These are phyloP conservation scores for Aegotheles bennettii DNA, from an alignment of 2,113 vertebrate species.

Conservation along the genomic window DNA sequence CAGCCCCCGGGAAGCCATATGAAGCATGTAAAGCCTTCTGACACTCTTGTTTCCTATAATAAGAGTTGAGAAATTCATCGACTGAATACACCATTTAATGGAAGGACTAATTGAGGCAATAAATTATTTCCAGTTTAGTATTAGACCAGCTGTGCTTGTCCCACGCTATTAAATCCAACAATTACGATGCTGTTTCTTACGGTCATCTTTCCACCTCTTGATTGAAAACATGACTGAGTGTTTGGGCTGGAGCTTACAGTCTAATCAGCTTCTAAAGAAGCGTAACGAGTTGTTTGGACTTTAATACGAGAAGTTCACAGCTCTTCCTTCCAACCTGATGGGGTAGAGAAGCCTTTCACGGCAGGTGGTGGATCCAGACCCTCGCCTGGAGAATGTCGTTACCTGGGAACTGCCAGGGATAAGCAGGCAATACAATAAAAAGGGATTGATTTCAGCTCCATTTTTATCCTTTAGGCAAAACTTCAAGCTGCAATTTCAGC, in stretches of 20 bases:
- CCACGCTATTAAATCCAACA: background rate
- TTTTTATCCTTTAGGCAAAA: background rate
- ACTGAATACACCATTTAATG: background rate
- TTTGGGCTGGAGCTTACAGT: background rate
- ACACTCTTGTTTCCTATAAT: background rate
- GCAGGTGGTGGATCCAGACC: background rate
- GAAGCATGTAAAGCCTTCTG: background rate
- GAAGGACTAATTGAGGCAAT: background rate
- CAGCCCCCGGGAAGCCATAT: rapidly evolving
- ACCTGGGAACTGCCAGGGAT: background rate
- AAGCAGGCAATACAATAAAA: background rate
- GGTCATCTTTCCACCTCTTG: background rate
- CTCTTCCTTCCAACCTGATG: background rate
- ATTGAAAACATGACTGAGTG: background rate
- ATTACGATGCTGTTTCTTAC: background rate
- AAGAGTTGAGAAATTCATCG: background rate
- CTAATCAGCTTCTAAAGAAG: background rate
- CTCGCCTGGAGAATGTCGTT: background rate
- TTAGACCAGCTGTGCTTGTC: background rate
- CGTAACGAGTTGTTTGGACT: background rate
- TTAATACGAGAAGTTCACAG: rapidly evolving
- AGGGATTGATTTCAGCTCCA: background rate
- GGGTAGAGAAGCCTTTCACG: rapidly evolving
- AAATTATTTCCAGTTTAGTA: background rate
- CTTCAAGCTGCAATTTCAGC: background rate